Evolutionary conservation across 2,888 invertebrate species (phyloP), one percentile per base, ranked within the genome.

Genomic region (Pogonocherus hispidulus): DNA sequence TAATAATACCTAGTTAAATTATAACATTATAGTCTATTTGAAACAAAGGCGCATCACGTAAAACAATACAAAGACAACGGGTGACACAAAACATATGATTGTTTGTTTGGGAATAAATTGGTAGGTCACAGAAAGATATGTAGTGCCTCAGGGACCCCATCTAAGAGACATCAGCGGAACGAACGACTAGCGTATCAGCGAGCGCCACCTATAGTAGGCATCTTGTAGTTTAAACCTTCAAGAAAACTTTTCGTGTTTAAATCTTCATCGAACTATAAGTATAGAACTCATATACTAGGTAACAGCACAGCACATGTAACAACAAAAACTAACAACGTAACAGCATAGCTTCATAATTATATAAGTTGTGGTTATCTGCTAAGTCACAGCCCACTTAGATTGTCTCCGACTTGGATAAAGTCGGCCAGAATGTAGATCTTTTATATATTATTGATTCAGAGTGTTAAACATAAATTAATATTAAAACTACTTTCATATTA

Each of bases 21-120:
- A 47, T 35, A 27, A 20, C n/a, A n/a, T n/a, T 41, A 57, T 23
- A 16, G 47, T 6, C 27, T 32, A 35, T 8, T 19, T 32, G 14
- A 59, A 32, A 59, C 32, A 59, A 47, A 47, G 19, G 27, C 11
- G 16, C 16, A 14, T 27, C 27, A 14, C 32, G 3, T 16, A 11
- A 19, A 59, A 47, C n/a, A 19, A 23, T 32, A 47, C 41, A 41
- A 3, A 59, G 20, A 59, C 59, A 59, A 59, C 47, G 59, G 27
- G 32, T 68, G 68, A 59, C 63, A 66, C 69, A 66, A 66, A 69
- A 69, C 66, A 69, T 69, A 66, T 66, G 69, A 66, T 57, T 63
- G 20, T 62, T 66, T 54, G 59, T 47, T 65, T 69, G 47, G 41
- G 49, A 49, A 55, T 35, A 59, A 59, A 19, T n/a, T 18, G 14